These are phyloP conservation scores for Leptothorax acervorum DNA, from an alignment of 2,888 invertebrate species.

Conservation along the genomic window DNA sequence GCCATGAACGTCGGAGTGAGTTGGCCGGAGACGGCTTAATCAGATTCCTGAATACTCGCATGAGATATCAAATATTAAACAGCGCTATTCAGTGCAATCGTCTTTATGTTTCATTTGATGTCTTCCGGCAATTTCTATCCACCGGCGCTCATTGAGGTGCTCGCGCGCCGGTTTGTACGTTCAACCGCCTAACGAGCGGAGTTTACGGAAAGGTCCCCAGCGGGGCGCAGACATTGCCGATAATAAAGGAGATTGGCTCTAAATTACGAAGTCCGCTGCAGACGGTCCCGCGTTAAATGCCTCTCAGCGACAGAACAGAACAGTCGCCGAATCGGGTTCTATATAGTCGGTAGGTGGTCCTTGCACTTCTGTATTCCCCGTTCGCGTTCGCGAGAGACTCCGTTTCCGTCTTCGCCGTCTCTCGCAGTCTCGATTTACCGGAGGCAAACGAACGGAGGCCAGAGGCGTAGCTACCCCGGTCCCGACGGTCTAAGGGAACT, in stretches of 20 bases:
- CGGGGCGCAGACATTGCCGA: conserved; percentile 75
- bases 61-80: conserved; percentile 32
- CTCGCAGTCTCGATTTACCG: conserved; percentile 12
- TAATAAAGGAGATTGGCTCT: conserved; percentile 82
- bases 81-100: conserved; percentile 16
- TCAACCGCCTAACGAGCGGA: conserved; percentile 54
- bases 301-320: conserved; percentile 79
- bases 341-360: conserved; percentile 73
- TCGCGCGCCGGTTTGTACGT: conserved; percentile 27
- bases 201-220: conserved; percentile 69
- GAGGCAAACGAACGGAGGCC: conserved; percentile 20
- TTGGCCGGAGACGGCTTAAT: conserved; percentile 27
- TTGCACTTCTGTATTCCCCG: conserved; percentile 62
- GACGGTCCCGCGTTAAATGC: conserved; percentile 78
- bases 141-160: not conserved
- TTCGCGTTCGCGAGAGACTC: conserved; percentile 54
- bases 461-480: conserved; percentile 10
- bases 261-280: conserved; percentile 83
- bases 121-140: conserved; percentile 35
- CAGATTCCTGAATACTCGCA: conserved; percentile 18
- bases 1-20: not conserved
- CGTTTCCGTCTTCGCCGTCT: conserved; percentile 39
- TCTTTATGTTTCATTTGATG: conserved; percentile 24
- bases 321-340: conserved; percentile 74
- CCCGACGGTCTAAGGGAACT: conserved; percentile 17